Base-by-base conservation (phyloP, 2,113 vertebrate species). In the Epinephelus lanceolatus region DNA sequence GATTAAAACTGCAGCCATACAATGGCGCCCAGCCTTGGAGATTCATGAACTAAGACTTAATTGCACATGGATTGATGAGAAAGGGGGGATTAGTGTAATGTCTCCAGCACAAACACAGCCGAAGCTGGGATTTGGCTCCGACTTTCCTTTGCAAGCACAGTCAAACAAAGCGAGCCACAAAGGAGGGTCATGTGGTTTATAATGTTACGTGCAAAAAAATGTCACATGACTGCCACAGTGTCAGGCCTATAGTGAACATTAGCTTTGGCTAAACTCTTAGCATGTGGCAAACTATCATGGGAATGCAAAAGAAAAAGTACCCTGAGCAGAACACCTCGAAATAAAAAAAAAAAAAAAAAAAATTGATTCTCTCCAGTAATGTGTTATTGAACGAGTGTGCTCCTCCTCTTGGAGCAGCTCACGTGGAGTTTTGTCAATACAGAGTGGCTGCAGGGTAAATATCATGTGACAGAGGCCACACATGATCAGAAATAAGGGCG, bases 351-450 rank as follows among this genome's bases (percentile, higher is more conserved):
- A 78, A 68, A 5, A 2, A 85, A 74, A 45, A 76, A 68, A 5
- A 2, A 85, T 67, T 78, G 83, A 80, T 57, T 70, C 47, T 42
- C 52, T 42, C 47, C 63, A 55, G 70, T 80, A 86, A 85, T 86
- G 80, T 76, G 70, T 79, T 92, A 76, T 81, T 83, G 82, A 88
- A 71, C 71, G 27, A 80, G 25, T 37, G 25, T 71, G 63, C 81
- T 85, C 47, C 59, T 59, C 5, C 82, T 82, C 68, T 59, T 19
- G 33, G 42, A 76, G 55, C 69, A 52, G 77, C 60, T 72, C 80
- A 47, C 11, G 53, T 63, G 33, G 63, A 85, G 87, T 94, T 92
- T 88, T 88, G 92, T 92, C 90, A 93, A 90, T 93, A 93, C 42
- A 73, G 40, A 84, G 25, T 19, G 68, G 83, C 85, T 90, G 78